Percentiles rank a stretch among this genome's conserved stretches.
Evolutionary conservation across 2,113 vertebrate genomes (phyloP).

Genomic region (Callocephalon fimbriatum): DNA sequence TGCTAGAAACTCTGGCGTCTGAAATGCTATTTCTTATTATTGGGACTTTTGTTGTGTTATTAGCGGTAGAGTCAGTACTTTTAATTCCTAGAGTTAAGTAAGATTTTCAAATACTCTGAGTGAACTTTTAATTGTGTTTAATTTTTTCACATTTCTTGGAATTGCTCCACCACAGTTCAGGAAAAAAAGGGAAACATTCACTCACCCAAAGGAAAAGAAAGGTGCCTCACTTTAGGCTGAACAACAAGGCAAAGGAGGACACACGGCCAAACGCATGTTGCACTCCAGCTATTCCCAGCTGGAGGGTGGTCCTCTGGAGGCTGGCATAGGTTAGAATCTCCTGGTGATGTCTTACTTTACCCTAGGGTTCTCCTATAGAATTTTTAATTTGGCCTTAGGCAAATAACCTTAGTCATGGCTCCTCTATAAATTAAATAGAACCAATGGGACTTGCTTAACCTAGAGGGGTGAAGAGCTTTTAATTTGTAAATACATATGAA

Average conservation of each 20-base stretch:
- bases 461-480: background rate
- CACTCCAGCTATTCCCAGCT: background rate
- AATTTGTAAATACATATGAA: background rate
- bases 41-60: fast-evolving
- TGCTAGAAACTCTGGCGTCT: fast-evolving
- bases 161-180: background rate
- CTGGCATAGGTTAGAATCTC: background rate
- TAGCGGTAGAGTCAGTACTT: background rate
- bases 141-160: background rate
- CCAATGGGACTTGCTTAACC: background rate
- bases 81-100: background rate
- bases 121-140: background rate
- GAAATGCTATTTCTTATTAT: background rate
- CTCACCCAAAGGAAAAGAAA: background rate
- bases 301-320: background rate
- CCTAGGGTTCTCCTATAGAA: background rate
- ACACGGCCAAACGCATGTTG: fast-evolving
- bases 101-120: background rate
- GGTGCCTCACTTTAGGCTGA: background rate
- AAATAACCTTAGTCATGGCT: background rate
- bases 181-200: background rate
- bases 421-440: background rate
- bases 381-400: background rate
- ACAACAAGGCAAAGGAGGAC: background rate
- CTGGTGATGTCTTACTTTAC: background rate